Conservation (phyloP, 2,888 invertebrate species). For the Aphodius sticticus region DNA sequence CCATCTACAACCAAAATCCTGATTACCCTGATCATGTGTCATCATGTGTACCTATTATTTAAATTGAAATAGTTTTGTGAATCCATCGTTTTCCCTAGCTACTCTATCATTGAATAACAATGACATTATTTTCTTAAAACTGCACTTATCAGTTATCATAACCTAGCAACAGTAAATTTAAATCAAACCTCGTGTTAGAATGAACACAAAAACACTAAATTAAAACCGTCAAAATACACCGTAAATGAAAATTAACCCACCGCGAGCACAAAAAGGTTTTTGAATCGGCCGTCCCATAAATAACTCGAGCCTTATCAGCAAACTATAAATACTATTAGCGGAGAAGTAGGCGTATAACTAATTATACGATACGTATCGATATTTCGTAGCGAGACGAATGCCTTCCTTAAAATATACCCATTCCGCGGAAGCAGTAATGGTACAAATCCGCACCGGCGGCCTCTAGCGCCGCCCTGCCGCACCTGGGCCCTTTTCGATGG, state of each 20-base stretch:
- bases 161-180: too few species aligned
- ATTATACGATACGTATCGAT: neutral
- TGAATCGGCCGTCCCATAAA: neutral
- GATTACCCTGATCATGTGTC: too few species aligned
- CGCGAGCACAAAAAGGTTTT: neutral
- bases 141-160: too few species aligned
- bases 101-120: too few species aligned
- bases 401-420: neutral
- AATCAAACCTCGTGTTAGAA: too few species aligned
- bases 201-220: too few species aligned
- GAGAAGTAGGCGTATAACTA: neutral
- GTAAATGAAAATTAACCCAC: neutral
- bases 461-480: neutral
- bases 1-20: too few species aligned
- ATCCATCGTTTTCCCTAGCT: too few species aligned
- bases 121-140: too few species aligned
- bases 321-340: neutral
- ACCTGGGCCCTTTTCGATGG: conserved; percentile 16
- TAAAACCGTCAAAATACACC: neutral
- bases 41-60: too few species aligned
- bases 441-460: neutral
- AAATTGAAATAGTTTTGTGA: too few species aligned
- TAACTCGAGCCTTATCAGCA: neutral
- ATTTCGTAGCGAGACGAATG: neutral
- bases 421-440: neutral